Conservation (phyloP, 1,140 invertebrate species). For the Portunus trituberculatus region DNA sequence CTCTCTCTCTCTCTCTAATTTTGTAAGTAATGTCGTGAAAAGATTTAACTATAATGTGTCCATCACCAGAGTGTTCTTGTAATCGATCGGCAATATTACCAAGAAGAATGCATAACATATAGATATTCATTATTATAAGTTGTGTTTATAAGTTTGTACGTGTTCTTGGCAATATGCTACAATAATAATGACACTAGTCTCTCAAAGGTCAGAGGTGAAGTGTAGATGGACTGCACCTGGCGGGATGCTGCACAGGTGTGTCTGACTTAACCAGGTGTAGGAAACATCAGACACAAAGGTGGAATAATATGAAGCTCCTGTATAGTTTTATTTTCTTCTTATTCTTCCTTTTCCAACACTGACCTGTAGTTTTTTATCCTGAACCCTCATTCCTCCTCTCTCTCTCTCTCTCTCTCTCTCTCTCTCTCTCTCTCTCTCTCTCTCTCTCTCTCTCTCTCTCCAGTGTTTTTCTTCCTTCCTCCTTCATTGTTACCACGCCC, state of each 20-base stretch:
- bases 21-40: no score
- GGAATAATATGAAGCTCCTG: no score
- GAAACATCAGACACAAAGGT: not conserved
- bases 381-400: not conserved
- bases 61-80: no score
- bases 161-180: no score
- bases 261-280: not conserved
- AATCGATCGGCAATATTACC: no score
- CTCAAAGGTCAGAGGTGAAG: not conserved
- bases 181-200: no score
- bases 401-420: slow-evolving; percentile 20
- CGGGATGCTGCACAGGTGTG: not conserved
- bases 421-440: slow-evolving; percentile 20
- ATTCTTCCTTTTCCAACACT: not conserved
- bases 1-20: no score
- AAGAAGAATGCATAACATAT: no score
- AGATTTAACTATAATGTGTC: no score
- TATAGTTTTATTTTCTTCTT: no score
- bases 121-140: no score
- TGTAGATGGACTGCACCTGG: not conserved
- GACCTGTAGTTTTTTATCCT: not conserved
- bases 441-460: slow-evolving; percentile 20
- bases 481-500: not conserved
- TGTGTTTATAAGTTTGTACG: no score
- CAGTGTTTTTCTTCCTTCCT: not conserved